A percentile compares a stretch with the other conserved stretches of the same genome.
These are phyloP conservation scores for Dromococcyx pavoninus DNA, from an alignment of 2,797 vertebrate species.

Conservation along the genomic window DNA sequence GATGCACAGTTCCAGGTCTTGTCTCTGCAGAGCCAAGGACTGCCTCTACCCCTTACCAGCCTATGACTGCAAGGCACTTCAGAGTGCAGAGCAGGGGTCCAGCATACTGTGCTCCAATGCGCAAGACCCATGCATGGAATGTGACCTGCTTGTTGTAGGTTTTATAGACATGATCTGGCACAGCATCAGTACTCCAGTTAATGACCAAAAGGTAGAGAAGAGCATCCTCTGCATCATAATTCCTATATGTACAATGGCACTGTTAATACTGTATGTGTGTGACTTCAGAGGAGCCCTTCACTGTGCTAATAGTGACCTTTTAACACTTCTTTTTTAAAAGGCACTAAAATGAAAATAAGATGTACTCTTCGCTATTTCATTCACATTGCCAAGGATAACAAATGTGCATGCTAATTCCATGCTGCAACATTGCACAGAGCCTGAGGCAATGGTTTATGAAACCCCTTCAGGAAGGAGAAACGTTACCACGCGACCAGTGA, in stretches of 20 bases:
- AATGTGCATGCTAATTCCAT: background rate
- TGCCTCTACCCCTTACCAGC: background rate
- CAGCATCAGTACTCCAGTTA: background rate
- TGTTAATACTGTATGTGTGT: background rate
- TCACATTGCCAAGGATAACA: background rate
- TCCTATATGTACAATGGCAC: background rate
- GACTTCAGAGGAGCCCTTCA: background rate
- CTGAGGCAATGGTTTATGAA: background rate
- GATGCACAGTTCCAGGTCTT: background rate
- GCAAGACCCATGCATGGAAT: fast-evolving
- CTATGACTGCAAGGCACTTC: background rate
- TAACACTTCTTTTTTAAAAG: background rate
- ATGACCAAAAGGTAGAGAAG: background rate
- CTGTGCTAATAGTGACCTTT: background rate
- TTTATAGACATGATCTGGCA: background rate
- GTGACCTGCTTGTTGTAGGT: background rate
- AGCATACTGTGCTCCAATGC: fast-evolving
- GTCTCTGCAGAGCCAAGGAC: background rate
- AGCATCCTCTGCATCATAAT: background rate
- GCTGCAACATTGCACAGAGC: background rate
- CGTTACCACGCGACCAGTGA: fast-evolving
- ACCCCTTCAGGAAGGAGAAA: background rate
- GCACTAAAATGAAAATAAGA: fast-evolving
- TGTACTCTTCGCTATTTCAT: background rate
- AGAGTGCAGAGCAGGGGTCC: background rate